A percentile compares a stretch with the other conserved stretches of the same genome.
Evolutionary conservation across 2,797 vertebrate species (phyloP).

Genomic region (Taenioides sp.): DNA sequence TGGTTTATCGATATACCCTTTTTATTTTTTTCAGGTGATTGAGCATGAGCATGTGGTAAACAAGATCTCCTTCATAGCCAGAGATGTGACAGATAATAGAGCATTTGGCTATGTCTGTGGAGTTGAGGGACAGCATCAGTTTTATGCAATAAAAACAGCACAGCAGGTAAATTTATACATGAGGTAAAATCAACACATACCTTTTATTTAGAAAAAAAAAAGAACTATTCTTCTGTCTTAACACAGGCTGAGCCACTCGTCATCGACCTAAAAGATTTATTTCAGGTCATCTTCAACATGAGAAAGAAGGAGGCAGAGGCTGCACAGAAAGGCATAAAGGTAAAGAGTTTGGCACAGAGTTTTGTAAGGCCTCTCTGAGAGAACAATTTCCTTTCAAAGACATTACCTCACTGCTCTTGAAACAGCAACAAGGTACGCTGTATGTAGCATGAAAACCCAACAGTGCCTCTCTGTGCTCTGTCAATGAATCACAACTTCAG

Average conservation of each 20-base stretch:
- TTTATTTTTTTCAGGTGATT: constrained; percentile 81
- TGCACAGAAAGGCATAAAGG: constrained; percentile 72
- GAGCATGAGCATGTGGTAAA: constrained; percentile 94
- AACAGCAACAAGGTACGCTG: constrained; percentile 16
- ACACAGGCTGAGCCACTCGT: constrained; percentile 91
- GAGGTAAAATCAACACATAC: not conserved
- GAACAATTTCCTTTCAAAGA: constrained; percentile 41
- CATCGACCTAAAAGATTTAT: constrained; percentile 94
- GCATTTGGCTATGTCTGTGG: constrained; percentile 97
- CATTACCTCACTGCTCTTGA: constrained; percentile 23
- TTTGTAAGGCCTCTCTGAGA: constrained; percentile 3
- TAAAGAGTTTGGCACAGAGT: not conserved
- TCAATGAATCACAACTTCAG: constrained; percentile 46
- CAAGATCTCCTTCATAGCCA: constrained; percentile 97
- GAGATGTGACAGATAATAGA: constrained; percentile 94
- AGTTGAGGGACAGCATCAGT: constrained; percentile 96
- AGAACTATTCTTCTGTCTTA: not conserved
- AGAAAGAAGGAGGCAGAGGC: constrained; percentile 89
- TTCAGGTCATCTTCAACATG: constrained; percentile 93
- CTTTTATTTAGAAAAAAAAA: not conserved
- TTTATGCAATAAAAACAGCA: constrained; percentile 95
- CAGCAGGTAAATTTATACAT: constrained; percentile 83
- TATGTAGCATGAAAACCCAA: constrained; percentile 25
- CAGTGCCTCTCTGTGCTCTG: constrained; percentile 61
- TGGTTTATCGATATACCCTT: not conserved